phyloP scores from a whole-genome alignment of 1,140 invertebrate species.

The Acromyrmex charruanus region DNA sequence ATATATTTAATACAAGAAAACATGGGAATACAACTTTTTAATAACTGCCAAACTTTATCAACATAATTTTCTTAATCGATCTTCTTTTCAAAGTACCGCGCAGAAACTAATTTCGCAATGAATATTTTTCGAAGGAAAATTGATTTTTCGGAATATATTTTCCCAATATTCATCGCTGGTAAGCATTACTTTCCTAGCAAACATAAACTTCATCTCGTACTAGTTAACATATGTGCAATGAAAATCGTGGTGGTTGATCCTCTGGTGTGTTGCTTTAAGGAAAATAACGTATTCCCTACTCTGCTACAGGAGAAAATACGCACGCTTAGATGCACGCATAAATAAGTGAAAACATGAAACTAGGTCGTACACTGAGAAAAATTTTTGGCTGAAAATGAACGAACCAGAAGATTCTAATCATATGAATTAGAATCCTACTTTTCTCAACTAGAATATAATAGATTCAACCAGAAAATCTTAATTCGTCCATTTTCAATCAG shows the following conservation, averaged over 20 bases:
- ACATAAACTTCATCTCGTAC: slow-evolving; percentile 47
- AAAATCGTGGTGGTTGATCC: slow-evolving; percentile 38
- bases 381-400: too few species aligned
- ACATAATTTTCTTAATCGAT: slow-evolving; percentile 4
- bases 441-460: too few species aligned
- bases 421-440: too few species aligned
- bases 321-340: not conserved
- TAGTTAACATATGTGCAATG: slow-evolving; percentile 27
- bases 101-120: slow-evolving; percentile 1
- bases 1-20: not conserved
- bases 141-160: slow-evolving; percentile 33
- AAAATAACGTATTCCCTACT: slow-evolving; percentile 48
- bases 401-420: too few species aligned
- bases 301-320: not conserved
- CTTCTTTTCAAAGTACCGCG: not conserved
- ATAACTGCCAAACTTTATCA: not conserved
- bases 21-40: not conserved
- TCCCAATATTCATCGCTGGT: not conserved
- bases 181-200: slow-evolving; percentile 27
- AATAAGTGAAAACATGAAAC: not conserved
- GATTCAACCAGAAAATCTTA: too few species aligned
- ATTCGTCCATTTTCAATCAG: too few species aligned
- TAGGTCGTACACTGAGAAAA: not conserved
- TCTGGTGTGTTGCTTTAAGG: slow-evolving; percentile 33
- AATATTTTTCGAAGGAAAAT: slow-evolving; percentile 33